Evolutionary conservation across 2,888 invertebrate species (phyloP), one percentile per base, ranked within the genome.

Genomic region (Subacronicta megacephala): DNA sequence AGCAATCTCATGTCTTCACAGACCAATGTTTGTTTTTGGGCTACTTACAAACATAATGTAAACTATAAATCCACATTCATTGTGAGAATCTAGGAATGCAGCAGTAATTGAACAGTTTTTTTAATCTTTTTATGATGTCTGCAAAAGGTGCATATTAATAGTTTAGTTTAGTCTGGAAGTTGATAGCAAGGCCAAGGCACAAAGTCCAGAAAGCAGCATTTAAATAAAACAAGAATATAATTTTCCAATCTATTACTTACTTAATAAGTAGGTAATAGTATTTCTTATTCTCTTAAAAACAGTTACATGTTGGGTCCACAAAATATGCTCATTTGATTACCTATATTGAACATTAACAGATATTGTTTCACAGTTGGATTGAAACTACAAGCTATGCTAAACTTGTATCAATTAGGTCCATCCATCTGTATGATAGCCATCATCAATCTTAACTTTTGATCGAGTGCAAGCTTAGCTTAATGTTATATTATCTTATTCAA

Each of bases 1-100:
- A 37, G 43, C 16, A 53, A 58, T 35, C 18, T 35, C 7, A 13
- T 70, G 60, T 55, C 53, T 64, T 43, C 49, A 40, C 44, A 38
- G 18, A 29, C 43, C 29, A 23, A 38, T 53, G 31, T 56, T 63
- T 55, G 49, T 70, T 56, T 44, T 33, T 53, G n/a, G 50, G 31
- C 35, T 46, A 54, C 45, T 37, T 29, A 41, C 36, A 45, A 37
- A 45, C 33, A 52, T 52, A 26, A 10, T 26, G 17, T 50, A 13
- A 20, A 26, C 7, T 17, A 16, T 43, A 33, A 35, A 35, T 42
- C 20, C 43, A 20, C 33, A 44, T 45, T 7, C 12, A 33, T 44
- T 40, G 17, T 29, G 7, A 13, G 40, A 36, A 35, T 31, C 15
- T 35, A 12, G 13, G 26, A 33, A 56, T 42, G 10, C 18, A 17